Evolutionary conservation across 2,797 vertebrate genomes (phyloP), one percentile per base, ranked within the genome.

Genomic region (Hippoglossus hippoglossus): DNA sequence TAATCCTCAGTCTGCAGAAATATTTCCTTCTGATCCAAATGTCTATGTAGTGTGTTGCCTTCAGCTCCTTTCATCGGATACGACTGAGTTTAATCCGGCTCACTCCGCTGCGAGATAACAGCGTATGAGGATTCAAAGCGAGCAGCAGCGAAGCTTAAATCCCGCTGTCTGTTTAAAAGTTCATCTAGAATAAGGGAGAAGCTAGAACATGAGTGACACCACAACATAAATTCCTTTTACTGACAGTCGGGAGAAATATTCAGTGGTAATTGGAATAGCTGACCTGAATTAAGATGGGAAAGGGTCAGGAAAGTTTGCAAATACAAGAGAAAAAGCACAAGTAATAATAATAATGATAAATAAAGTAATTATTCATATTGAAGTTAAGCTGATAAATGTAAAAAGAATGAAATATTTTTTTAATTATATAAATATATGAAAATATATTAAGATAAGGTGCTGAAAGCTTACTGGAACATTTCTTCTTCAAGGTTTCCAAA

Each of bases 11-110:
- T 52, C 36, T 58, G 47, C 18, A 31, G 0, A 53, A 63, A 53
- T 36, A 41, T 57, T 26, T 41, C 3, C 31, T 44, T 61, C 52
- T 56, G 19, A 63, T 69, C 63, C 63, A 75, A 61, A 74, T 66
- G 8, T 49, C 13, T 15, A 10, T 21, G 47, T 11, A 9, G 60
- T 49, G 62, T 51, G 26, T 18, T 47, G 12, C 70, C 24, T 0
- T 63, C 57, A 11, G 24, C 46, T 73, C 9, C 15, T 67, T 71
- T 59, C 25, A 62, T 49, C 47, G 19, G 47, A 49, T 49, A 49
- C n/a, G 47, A 74, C n/a, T 31, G 39, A 34, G 39, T 67, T 76
- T 51, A 51, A 62, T 63, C 71, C 53, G 41, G 49, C 16, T 55
- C 36, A 11, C 50, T 25, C 1, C 10, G n/a, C 21, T 3, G 47